Evolutionary conservation across 1,140 invertebrate species (phyloP), one percentile per base, ranked within the genome.

Genomic region (Babylonia areolata): DNA sequence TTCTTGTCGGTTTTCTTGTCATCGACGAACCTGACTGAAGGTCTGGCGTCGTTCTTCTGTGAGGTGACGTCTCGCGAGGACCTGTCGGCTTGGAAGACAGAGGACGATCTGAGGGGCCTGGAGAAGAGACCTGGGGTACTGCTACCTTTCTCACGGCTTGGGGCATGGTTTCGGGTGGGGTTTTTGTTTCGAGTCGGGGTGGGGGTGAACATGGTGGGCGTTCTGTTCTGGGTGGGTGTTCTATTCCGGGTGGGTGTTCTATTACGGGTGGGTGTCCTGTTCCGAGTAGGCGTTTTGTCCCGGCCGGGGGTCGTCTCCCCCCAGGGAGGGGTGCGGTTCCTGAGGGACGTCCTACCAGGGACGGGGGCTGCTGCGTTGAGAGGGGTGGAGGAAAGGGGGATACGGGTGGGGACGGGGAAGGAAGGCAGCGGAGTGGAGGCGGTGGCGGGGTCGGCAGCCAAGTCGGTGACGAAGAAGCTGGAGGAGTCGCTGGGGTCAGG

Each of bases 391-490:
- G 35, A 35, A 6, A 75, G 75, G 69, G 51, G 0, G n/a, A 51
- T 17, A 28, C 42, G 35, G 31, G 11, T 23, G 54, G 78, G 73
- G 31, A 42, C 23, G 28, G 82, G 31, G 86, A 83, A 64, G n/a
- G 51, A 39, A 31, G 86, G 15, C 11, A 78, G 69, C 51, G 86
- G 39, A 11, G 31, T 46, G 42, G 85, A 46, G 69, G 69, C 17
- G 51, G 31, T 46, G 42, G 85, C 33, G 69, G 69, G 31, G 51
- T 42, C 31, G 64, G 40, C 40, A 5, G 37, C 3, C n/a, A 69
- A 17, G 31, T 64, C 23, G 28, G 58, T 69, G 15, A 42, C 33
- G 31, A 71, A 42, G 78, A 79, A 81, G n/a, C 40, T 64, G 54
- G 64, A 75, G 28, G 80, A 51, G 33, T 40, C 71, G n/a, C 39